phyloP scores from a whole-genome alignment of 2,113 vertebrate species.

The Caranx ignobilis region DNA sequence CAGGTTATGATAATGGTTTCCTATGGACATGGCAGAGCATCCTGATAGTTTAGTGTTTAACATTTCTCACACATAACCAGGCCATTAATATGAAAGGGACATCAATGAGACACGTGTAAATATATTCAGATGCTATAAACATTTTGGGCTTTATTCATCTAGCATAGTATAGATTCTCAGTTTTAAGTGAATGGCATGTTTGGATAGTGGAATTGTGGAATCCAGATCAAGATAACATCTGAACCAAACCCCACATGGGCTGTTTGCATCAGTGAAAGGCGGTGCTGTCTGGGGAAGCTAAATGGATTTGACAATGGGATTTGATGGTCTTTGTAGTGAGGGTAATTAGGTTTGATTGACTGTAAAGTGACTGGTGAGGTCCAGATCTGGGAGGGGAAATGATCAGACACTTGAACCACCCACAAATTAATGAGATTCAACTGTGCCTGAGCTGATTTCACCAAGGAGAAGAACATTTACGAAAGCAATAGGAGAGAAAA shows the following conservation, averaged over 20 bases:
- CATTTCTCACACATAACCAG: not conserved
- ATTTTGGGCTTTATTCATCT: conserved; percentile 40
- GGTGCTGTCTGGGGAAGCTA: conserved; percentile 67
- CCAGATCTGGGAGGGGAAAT: conserved; percentile 74
- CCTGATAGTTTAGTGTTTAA: not conserved
- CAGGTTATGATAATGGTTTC: conserved; percentile 9
- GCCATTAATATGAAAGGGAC: conserved; percentile 31
- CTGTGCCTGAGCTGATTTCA: conserved; percentile 65
- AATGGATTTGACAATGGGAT: conserved; percentile 78
- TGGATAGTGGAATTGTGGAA: conserved; percentile 51
- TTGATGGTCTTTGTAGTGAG: conserved; percentile 75
- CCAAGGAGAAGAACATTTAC: conserved; percentile 49
- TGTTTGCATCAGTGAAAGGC: conserved; percentile 71
- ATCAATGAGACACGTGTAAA: not conserved
- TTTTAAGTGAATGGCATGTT: conserved; percentile 51
- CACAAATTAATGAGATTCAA: conserved; percentile 81
- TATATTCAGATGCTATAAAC: conserved; percentile 5
- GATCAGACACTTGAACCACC: conserved; percentile 79
- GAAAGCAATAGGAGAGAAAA: conserved; percentile 42
- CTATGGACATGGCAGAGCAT: not conserved
- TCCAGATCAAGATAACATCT: conserved; percentile 70
- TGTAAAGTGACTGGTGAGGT: conserved; percentile 79
- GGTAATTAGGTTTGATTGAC: conserved; percentile 84
- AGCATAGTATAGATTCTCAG: conserved; percentile 10
- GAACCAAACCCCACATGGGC: conserved; percentile 69